A percentile compares a stretch with the other conserved stretches of the same genome.
Conservation (phyloP, 2,113 vertebrate species). For the Hystrix brachyura region DNA sequence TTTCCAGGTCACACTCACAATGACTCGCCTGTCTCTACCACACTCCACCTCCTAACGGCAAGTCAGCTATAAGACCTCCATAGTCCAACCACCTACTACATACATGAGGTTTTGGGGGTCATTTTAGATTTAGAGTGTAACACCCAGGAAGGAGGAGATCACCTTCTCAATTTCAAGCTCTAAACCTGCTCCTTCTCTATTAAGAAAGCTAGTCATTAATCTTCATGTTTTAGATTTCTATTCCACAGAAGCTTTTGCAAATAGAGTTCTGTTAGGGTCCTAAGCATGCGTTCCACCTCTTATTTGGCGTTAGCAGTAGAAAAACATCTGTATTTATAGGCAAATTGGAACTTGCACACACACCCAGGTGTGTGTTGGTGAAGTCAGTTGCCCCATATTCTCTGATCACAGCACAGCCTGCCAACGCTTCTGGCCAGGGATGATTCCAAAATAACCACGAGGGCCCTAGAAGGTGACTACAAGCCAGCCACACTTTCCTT, state of each 20-base stretch:
- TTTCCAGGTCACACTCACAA: neutral
- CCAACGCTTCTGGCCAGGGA: neutral
- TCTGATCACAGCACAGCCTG: slow-evolving; percentile 16
- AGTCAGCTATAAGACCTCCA: neutral
- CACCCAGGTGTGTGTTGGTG: slow-evolving; percentile 57
- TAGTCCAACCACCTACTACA: neutral
- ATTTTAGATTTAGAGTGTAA: neutral
- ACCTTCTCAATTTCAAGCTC: slow-evolving; percentile 31
- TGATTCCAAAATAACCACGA: slow-evolving; percentile 1
- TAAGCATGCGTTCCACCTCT: slow-evolving; percentile 37
- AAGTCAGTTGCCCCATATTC: slow-evolving; percentile 53
- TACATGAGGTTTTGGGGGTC: neutral
- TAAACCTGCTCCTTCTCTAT: neutral
- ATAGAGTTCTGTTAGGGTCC: slow-evolving; percentile 47
- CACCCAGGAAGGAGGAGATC: slow-evolving; percentile 10
- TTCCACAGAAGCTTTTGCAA: slow-evolving; percentile 21
- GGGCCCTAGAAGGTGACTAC: neutral
- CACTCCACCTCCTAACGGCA: neutral
- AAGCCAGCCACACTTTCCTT: neutral
- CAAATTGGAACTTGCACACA: slow-evolving; percentile 11
- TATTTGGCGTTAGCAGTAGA: slow-evolving; percentile 63
- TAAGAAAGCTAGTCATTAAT: neutral
- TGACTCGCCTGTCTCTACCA: neutral
- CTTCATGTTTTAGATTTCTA: neutral
- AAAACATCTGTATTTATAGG: slow-evolving; percentile 49